Conservation (phyloP, 2,888 invertebrate species). For the Lithosia quadra region DNA sequence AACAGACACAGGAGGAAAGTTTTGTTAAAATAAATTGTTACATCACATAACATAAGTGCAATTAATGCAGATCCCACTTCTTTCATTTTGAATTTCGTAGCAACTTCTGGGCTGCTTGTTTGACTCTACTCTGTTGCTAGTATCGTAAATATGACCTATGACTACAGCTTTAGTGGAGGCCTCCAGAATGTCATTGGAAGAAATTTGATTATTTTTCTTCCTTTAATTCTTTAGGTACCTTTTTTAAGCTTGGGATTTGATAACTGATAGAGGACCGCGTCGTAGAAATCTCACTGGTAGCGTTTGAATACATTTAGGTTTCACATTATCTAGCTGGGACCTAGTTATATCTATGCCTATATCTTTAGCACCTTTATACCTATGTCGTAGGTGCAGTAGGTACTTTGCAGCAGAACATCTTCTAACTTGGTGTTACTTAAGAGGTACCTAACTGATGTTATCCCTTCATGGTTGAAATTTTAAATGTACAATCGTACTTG, state of each 20-base stretch:
- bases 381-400: background rate
- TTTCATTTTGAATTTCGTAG: no score
- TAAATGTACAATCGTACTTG: background rate
- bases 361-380: background rate
- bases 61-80: no score
- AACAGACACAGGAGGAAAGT: no score
- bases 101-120: no score
- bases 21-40: background rate
- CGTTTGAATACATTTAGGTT: background rate
- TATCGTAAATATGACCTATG: background rate
- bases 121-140: background rate
- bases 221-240: no score
- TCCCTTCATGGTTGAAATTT: background rate
- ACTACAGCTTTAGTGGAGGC: background rate
- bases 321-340: no score
- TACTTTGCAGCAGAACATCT: background rate
- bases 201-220: no score
- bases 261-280: no score
- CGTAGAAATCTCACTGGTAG: no score
- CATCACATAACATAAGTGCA: background rate
- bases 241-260: no score
- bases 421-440: background rate
- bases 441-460: background rate
- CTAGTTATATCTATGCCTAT: background rate
- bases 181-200: background rate